Percentiles rank a stretch among this genome's conserved stretches.
Conservation (phyloP, 2,797 vertebrate species). For the Enteromius radiatus region DNA sequence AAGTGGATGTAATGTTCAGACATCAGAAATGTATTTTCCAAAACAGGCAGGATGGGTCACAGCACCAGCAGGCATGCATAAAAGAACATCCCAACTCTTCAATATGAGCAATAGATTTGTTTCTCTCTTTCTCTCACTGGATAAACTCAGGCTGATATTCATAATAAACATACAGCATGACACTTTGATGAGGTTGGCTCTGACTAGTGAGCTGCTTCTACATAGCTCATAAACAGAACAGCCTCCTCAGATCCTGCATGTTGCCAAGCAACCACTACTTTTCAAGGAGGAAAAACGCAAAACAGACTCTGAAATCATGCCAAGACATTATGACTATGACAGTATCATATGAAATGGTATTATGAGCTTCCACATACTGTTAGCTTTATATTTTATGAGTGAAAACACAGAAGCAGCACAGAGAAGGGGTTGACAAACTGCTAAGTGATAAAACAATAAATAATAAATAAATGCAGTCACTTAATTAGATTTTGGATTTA, state of each 20-base stretch:
- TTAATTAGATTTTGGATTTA: not conserved
- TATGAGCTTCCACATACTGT: not conserved
- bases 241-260: slow-evolving; percentile 21
- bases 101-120: slow-evolving; percentile 42
- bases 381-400: not conserved
- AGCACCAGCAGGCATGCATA: slow-evolving; percentile 37
- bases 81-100: slow-evolving; percentile 26
- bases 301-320: slow-evolving; percentile 12
- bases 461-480: too few species aligned
- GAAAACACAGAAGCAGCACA: not conserved
- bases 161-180: slow-evolving; percentile 10
- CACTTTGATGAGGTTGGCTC: not conserved
- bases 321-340: not conserved
- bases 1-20: slow-evolving; percentile 5
- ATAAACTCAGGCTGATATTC: slow-evolving; percentile 18
- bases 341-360: not conserved
- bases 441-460: too few species aligned
- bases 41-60: slow-evolving; percentile 28
- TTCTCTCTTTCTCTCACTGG: not conserved
- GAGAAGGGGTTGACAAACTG: not conserved
- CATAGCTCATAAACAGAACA: slow-evolving; percentile 15
- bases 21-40: slow-evolving; percentile 28
- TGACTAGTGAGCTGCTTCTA: not conserved
- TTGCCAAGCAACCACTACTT: slow-evolving; percentile 54
- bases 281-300: slow-evolving; percentile 4